Base-by-base conservation (phyloP, 2,113 vertebrate genomes). In the Jaculus jaculus region DNA sequence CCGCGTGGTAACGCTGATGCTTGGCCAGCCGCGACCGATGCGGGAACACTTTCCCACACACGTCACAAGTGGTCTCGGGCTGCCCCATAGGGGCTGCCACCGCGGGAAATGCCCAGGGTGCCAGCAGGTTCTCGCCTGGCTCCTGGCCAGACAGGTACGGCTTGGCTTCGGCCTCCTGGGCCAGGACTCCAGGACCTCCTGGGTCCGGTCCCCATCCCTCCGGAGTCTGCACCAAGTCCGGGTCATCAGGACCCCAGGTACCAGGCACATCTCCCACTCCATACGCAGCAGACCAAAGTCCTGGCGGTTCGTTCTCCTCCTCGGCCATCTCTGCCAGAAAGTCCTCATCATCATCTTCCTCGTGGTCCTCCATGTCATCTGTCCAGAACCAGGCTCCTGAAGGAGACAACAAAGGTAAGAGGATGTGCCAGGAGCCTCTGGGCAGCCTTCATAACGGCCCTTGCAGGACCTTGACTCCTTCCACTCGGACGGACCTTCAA, bases 1-100 rank as follows among this genome's bases (percentile, higher is more conserved):
- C 96, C 1, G 97, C 97, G 30, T 97, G 97, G 90, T 97, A 97
- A 63, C 97, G 97, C 83, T 97, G 97, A 86, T 97, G 97, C 68
- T 97, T 97, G 66, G 97, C 97, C 88, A 97, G 83, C 42, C 96
- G 89, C 0, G 97, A 97, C 26, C 97, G 90, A 72, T 97, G 97
- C 0, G 96, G 97, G 30, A 97, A 97, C 85, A 97, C 96, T 18
- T 97, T 97, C 75, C 97, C 97, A 2, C 97, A 97, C 66, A 97
- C 97, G 0, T 97, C 92, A 1, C 97, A 97, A 0, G 97, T 97
- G 61, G 97, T 96, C 72, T 97, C 97, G 0, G 97, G 93, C 9
- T 86, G 37, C 58, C 95, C 96, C 0, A 58, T 24, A 0, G 92
- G 84, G 5, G n/a, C 80, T 0, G 58, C 77, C 86, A 73, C 73